Evolutionary conservation across 2,113 vertebrate genomes (phyloP).

Genomic region (Nyctibius bracteatus): DNA sequence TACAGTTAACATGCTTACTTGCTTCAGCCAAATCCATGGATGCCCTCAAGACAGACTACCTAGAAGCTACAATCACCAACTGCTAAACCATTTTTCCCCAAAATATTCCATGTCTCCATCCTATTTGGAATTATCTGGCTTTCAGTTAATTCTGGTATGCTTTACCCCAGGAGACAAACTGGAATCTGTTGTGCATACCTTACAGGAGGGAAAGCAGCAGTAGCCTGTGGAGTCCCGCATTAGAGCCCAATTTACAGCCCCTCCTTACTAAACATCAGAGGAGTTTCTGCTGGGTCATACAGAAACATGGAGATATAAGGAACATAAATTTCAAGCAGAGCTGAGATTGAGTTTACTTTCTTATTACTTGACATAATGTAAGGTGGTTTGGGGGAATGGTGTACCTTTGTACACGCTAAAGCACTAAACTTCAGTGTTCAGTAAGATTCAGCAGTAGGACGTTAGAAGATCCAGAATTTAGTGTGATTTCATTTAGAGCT

Average conservation of each 20-base stretch:
- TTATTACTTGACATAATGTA: neutral
- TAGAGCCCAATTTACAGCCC: no score
- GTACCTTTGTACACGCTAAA: neutral
- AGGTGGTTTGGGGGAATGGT: neutral
- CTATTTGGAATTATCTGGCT: neutral
- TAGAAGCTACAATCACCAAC: neutral
- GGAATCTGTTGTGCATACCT: neutral
- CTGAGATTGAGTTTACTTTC: neutral
- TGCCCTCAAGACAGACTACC: neutral
- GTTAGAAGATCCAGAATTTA: neutral
- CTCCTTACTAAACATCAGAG: neutral
- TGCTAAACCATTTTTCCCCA: neutral
- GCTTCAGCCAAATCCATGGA: neutral
- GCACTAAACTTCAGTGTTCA: neutral
- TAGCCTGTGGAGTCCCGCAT: no score
- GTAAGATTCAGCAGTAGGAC: neutral
- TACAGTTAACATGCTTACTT: neutral
- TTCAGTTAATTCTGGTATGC: neutral
- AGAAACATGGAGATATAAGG: accelerated
- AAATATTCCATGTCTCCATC: neutral
- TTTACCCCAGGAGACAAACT: neutral
- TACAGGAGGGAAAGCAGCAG: neutral
- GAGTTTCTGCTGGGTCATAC: neutral
- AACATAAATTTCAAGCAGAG: neutral
- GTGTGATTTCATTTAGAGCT: neutral